These are phyloP conservation scores for Brienomyrus longianalis DNA, from an alignment of 2,113 vertebrate species.

Conservation along the genomic window DNA sequence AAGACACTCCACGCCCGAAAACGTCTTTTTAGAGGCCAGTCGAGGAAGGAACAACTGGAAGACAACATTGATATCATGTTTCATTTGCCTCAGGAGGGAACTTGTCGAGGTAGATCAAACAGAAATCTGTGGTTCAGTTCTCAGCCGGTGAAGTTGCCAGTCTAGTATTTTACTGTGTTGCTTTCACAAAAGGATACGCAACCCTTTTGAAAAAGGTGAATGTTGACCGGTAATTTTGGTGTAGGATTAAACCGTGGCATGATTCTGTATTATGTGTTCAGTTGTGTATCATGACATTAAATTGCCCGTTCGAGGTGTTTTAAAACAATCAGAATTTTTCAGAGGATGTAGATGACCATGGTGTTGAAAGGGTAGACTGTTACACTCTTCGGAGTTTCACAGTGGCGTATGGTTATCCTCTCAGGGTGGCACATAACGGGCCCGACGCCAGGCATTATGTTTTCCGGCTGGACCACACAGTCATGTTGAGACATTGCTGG, in stretches of 20 bases:
- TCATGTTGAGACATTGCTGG: neutral
- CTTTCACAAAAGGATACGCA: constrained; percentile 1
- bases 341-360: neutral
- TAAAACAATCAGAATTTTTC: neutral
- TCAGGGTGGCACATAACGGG: neutral
- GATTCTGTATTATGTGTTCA: neutral
- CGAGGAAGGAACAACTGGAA: neutral
- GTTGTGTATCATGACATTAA: neutral
- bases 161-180: neutral
- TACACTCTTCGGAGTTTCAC: neutral
- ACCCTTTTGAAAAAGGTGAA: neutral
- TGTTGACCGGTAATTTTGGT: neutral
- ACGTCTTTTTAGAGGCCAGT: constrained; percentile 1
- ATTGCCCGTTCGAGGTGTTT: neutral
- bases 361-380: neutral
- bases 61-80: constrained; percentile 10
- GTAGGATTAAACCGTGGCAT: neutral
- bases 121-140: constrained; percentile 1
- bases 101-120: constrained; percentile 2
- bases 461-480: neutral
- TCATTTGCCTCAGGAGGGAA: constrained; percentile 6
- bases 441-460: neutral
- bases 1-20: neutral
- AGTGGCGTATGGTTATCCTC: neutral
- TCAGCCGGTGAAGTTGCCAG: neutral